A percentile compares a stretch with the other conserved stretches of the same genome.
These are phyloP conservation scores for Periplaneta americana DNA, from an alignment of 1,140 invertebrate species.

Conservation along the genomic window DNA sequence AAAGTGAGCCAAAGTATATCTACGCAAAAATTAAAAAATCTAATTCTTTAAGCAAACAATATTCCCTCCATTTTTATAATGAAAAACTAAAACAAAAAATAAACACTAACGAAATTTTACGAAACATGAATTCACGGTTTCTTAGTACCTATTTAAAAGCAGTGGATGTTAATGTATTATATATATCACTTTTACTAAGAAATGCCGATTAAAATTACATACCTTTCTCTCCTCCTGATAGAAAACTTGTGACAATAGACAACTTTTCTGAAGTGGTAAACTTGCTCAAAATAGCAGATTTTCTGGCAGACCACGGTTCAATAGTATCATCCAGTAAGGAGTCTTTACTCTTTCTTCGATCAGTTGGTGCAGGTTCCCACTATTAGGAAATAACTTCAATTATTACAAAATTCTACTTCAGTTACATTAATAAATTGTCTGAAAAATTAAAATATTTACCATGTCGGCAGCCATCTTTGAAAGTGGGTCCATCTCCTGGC, in stretches of 20 bases:
- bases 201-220: no score
- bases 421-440: conserved; percentile 11
- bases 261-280: conserved; percentile 90
- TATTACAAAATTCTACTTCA: background rate
- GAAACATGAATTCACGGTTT: no score
- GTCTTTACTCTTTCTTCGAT: conserved; percentile 41
- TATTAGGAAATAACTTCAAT: conserved; percentile 17
- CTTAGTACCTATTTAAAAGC: no score
- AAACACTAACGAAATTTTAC: no score
- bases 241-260: conserved; percentile 82
- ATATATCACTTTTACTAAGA: no score
- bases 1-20: no score
- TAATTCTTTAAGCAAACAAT: no score
- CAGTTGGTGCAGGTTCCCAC: conserved; percentile 40
- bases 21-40: no score
- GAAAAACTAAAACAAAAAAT: no score
- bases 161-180: no score
- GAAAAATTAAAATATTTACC: conserved; percentile 36
- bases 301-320: conserved; percentile 69
- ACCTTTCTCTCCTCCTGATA: conserved; percentile 77
- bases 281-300: conserved; percentile 70
- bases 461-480: conserved; percentile 56
- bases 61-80: no score
- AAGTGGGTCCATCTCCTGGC: conserved; percentile 54
- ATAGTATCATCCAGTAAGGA: conserved; percentile 44